Conservation (phyloP, 1,140 invertebrate species). For the Hylyphantes graminicola region DNA sequence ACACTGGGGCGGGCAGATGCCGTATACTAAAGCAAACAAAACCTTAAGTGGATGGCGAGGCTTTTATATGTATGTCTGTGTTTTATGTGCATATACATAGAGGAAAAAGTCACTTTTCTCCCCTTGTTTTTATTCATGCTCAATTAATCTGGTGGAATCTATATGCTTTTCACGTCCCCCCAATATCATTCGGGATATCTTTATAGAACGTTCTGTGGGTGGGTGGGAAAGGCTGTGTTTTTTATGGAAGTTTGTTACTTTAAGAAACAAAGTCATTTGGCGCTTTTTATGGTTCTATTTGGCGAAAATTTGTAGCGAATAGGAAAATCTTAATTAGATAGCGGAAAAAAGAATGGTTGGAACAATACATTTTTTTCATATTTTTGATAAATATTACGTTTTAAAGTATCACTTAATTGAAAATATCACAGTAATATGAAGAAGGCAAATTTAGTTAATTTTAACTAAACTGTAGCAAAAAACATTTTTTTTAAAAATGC, state of each 20-base stretch:
- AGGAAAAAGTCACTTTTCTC: slow-evolving; percentile 1
- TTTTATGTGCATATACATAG: slow-evolving; percentile 25
- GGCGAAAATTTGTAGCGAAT: neutral
- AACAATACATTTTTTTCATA: no score
- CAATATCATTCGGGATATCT: slow-evolving; percentile 41
- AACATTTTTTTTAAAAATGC: no score
- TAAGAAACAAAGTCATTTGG: neutral
- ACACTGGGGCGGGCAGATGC: slow-evolving; percentile 2
- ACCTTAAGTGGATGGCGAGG: slow-evolving; percentile 27
- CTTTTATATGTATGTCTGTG: slow-evolving; percentile 13
- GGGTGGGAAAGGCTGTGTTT: neutral
- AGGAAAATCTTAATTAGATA: no score
- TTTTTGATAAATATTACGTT: no score
- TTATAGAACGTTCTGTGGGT: slow-evolving; percentile 9
- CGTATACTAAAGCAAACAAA: slow-evolving; percentile 13
- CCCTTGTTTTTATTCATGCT: slow-evolving; percentile 57
- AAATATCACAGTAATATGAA: no score
- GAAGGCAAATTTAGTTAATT: no score
- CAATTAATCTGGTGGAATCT: slow-evolving; percentile 58
- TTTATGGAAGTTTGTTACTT: slow-evolving; percentile 30
- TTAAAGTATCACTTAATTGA: no score
- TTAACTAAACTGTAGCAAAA: no score
- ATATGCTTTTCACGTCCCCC: slow-evolving; percentile 46
- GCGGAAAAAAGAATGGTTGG: no score
- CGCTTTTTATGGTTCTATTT: neutral